These are phyloP conservation scores for Eristalis tenax DNA, from an alignment of 2,888 invertebrate species.

Conservation along the genomic window DNA sequence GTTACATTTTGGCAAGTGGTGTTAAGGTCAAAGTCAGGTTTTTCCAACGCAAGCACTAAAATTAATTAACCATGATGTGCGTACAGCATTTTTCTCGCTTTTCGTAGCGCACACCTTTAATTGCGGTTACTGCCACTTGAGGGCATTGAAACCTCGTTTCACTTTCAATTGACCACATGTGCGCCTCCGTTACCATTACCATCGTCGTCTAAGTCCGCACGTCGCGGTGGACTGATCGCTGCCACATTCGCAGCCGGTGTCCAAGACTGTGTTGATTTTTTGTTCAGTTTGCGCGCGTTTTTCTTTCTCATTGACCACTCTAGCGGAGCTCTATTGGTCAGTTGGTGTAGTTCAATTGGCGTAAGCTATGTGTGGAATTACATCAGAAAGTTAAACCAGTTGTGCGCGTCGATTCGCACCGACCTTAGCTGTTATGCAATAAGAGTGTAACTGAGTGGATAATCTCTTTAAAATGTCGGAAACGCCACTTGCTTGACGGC, in stretches of 20 bases:
- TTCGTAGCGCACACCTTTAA: slow-evolving; percentile 16
- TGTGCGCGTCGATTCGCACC: slow-evolving; percentile 11
- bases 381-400: slow-evolving; percentile 50
- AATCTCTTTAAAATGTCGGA: slow-evolving; percentile 28
- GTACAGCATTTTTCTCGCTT: slow-evolving; percentile 21
- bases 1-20: slow-evolving; percentile 44
- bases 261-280: not conserved
- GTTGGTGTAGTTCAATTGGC: slow-evolving; percentile 10
- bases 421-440: slow-evolving; percentile 48
- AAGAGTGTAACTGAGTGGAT: slow-evolving; percentile 28
- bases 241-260: slow-evolving; percentile 32
- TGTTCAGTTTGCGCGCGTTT: slow-evolving; percentile 2
- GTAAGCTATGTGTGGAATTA: slow-evolving; percentile 38
- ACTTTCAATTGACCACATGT: slow-evolving; percentile 41
- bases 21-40: slow-evolving; percentile 60
- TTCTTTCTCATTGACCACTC: not conserved
- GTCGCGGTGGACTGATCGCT: slow-evolving; percentile 32
- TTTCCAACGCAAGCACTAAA: slow-evolving; percentile 16
- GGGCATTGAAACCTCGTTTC: slow-evolving; percentile 54
- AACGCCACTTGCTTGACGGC: slow-evolving; percentile 8
- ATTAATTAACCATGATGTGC: slow-evolving; percentile 35
- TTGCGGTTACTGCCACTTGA: slow-evolving; percentile 39
- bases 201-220: not conserved
- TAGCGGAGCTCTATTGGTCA: slow-evolving; percentile 18
- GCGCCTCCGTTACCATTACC: not conserved